Evolutionary conservation across 2,113 vertebrate genomes (phyloP).

Genomic region (Rousettus leschenaultii): DNA sequence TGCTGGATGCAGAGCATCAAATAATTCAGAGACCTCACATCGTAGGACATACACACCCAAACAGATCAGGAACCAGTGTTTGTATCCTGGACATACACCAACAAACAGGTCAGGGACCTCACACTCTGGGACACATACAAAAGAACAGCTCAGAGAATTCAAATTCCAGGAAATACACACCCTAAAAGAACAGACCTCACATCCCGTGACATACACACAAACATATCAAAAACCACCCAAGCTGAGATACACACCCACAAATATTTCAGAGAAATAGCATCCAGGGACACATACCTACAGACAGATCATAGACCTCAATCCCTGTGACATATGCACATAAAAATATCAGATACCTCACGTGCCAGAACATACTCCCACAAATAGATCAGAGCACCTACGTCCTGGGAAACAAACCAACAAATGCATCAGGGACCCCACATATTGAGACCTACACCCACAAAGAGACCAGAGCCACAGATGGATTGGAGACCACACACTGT

Average conservation of each 20-base stretch:
- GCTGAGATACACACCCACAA: not conserved
- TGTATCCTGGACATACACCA: not conserved
- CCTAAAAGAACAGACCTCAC: not conserved
- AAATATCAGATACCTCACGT: not conserved
- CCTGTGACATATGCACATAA: not conserved
- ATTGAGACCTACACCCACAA: not conserved
- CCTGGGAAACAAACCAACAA: not conserved
- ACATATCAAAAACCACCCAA: not conserved
- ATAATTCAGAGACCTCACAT: slow-evolving; percentile 33
- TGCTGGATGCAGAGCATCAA: not conserved
- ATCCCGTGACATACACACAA: slow-evolving; percentile 6
- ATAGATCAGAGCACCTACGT: not conserved
- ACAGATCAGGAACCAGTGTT: not conserved
- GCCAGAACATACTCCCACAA: not conserved
- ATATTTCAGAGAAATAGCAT: slow-evolving; percentile 42
- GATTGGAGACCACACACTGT: not conserved
- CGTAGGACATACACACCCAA: not conserved
- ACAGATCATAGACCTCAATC: not conserved
- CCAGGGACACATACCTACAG: not conserved
- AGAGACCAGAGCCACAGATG: not conserved
- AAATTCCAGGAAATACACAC: slow-evolving; percentile 25
- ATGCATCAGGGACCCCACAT: not conserved
- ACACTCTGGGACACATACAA: not conserved
- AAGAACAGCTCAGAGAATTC: slow-evolving; percentile 34
- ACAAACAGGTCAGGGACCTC: slow-evolving; percentile 2